A percentile compares a stretch with the other conserved stretches of the same genome.
phyloP scores from a whole-genome alignment of 2,888 invertebrate species.

The Orthosia gothica region DNA sequence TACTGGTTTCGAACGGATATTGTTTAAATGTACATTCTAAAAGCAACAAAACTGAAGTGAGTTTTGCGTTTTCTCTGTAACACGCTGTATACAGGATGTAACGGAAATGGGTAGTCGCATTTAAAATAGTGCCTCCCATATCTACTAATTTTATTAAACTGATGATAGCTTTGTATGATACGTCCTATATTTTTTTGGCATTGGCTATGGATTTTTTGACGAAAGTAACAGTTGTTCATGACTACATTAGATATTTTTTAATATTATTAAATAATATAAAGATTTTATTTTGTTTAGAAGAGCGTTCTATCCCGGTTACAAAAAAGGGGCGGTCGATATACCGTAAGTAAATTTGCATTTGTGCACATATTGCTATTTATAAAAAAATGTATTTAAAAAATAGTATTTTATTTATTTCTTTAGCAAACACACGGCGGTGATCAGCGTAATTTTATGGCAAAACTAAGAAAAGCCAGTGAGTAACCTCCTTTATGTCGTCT shows the following conservation, averaged over 20 bases:
- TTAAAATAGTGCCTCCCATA: no score
- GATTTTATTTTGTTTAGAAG: slow-evolving; percentile 19
- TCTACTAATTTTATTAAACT: no score
- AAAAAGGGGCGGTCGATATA: slow-evolving; percentile 2
- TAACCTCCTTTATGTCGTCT: not conserved
- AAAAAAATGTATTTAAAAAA: not conserved
- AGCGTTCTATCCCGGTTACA: slow-evolving; percentile 39
- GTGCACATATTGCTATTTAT: not conserved
- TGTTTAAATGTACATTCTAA: no score
- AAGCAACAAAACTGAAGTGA: no score
- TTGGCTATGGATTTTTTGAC: no score
- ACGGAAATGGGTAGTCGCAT: no score
- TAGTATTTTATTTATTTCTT: not conserved
- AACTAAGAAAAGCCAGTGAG: slow-evolving; percentile 38
- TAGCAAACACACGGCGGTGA: slow-evolving; percentile 22
- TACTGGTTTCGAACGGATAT: no score
- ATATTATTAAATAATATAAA: not conserved
- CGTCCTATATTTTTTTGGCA: no score
- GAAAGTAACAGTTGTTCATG: no score
- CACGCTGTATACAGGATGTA: no score
- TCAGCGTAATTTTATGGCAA: slow-evolving; percentile 23
- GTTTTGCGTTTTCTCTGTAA: no score
- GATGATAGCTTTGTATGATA: no score
- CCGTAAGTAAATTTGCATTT: slow-evolving; percentile 29
- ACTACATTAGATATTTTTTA: not conserved